Conservation (phyloP, 2,888 invertebrate genomes). For the Steromphala cineraria region DNA sequence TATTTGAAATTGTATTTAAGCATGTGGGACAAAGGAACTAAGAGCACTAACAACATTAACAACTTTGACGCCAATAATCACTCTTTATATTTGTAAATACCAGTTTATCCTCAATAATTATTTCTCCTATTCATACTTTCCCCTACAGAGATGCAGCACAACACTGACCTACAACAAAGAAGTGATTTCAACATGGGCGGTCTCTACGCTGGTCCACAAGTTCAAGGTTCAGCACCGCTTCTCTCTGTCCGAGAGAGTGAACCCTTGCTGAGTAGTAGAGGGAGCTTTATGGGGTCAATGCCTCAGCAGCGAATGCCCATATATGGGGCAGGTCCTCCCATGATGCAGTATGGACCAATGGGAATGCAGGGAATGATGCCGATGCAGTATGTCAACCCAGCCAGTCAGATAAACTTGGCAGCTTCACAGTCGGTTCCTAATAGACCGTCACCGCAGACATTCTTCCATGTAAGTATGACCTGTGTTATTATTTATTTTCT, state of each 20-base stretch:
- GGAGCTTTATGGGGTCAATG: not conserved
- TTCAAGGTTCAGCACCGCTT: not conserved
- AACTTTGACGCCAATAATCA: no score
- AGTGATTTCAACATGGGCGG: not conserved
- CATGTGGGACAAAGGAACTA: no score
- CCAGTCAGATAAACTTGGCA: constrained; percentile 28
- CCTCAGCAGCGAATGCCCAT: constrained; percentile 29
- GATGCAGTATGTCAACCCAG: constrained; percentile 32
- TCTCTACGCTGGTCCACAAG: not conserved
- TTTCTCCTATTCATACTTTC: no score
- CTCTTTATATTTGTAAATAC: no score
- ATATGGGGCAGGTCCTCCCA: constrained; percentile 23
- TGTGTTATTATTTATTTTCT: no score
- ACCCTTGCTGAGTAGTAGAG: constrained; percentile 1
- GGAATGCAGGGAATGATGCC: constrained; percentile 30
- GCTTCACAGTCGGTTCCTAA: not conserved
- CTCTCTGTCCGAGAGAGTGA: constrained; percentile 1
- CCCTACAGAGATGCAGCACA: constrained; percentile 82
- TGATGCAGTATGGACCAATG: constrained; percentile 42
- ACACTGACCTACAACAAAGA: constrained; percentile 78
- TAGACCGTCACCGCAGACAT: constrained; percentile 13
- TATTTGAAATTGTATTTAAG: no score
- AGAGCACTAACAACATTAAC: no score
- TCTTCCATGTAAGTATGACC: constrained; percentile 12
- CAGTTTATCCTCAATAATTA: no score